These are phyloP conservation scores for Pasiphila rectangulata DNA, from an alignment of 2,888 invertebrate species.

Conservation along the genomic window DNA sequence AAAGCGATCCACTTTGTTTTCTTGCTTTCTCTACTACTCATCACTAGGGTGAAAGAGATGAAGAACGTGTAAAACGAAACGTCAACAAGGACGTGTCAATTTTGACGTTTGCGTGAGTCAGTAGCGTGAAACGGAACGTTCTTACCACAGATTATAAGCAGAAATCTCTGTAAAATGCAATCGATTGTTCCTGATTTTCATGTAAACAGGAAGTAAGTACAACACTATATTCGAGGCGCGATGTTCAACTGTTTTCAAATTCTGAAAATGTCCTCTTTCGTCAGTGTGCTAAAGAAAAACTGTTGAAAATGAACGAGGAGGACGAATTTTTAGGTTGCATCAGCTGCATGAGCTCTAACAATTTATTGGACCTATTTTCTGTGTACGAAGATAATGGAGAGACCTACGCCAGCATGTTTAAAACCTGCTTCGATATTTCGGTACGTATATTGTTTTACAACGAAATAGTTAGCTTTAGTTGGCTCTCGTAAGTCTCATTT, in stretches of 20 bases:
- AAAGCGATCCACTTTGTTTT: slow-evolving; percentile 10
- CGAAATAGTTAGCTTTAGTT: slow-evolving; percentile 5
- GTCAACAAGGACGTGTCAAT: slow-evolving; percentile 7
- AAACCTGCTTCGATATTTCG: slow-evolving; percentile 71
- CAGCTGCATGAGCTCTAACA: slow-evolving; percentile 70
- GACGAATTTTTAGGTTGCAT: slow-evolving; percentile 76
- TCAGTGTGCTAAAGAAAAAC: slow-evolving; percentile 32
- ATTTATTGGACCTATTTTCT: slow-evolving; percentile 77
- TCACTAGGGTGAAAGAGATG: slow-evolving; percentile 1
- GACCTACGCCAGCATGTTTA: slow-evolving; percentile 70
- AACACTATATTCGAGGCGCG: slow-evolving; percentile 35
- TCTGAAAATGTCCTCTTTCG: slow-evolving; percentile 45
- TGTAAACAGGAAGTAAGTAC: slow-evolving; percentile 11
- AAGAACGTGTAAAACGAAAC: neutral
- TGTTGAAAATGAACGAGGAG: slow-evolving; percentile 54
- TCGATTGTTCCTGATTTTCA: neutral
- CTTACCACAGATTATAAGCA: slow-evolving; percentile 5
- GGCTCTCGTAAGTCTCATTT: slow-evolving; percentile 2
- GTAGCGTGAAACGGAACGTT: slow-evolving; percentile 22
- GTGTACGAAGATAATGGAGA: slow-evolving; percentile 64
- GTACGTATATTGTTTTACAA: slow-evolving; percentile 37
- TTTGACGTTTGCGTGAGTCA: neutral
- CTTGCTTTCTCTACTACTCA: slow-evolving; percentile 2
- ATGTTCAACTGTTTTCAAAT: slow-evolving; percentile 35
- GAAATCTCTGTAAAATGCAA: slow-evolving; percentile 5